Evolutionary conservation across 1,140 invertebrate species (phyloP).

Genomic region (Leptoteleia sp.): DNA sequence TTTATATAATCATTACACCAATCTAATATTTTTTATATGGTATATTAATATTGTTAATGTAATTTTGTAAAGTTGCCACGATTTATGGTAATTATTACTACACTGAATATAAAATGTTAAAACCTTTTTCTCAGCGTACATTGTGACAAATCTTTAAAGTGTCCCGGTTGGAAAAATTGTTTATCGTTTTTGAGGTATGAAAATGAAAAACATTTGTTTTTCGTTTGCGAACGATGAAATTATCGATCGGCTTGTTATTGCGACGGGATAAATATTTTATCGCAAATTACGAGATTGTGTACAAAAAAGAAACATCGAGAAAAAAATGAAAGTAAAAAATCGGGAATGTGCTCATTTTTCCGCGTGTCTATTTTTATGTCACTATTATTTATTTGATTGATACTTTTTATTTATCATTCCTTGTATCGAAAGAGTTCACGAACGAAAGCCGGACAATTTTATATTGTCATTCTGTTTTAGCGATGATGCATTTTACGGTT

Average conservation of each 20-base stretch:
- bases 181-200: not conserved
- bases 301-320: too few relatives aligned
- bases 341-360: constrained; percentile 6
- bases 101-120: too few relatives aligned
- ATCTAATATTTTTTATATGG: too few relatives aligned
- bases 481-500: too few relatives aligned
- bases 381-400: constrained; percentile 1
- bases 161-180: not conserved
- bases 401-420: not conserved
- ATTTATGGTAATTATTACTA: too few relatives aligned
- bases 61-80: too few relatives aligned
- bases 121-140: too few relatives aligned
- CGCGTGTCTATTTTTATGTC: constrained; percentile 11
- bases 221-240: constrained; percentile 22
- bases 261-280: constrained; percentile 27
- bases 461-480: too few relatives aligned
- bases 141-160: constrained; percentile 33
- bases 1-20: too few relatives aligned
- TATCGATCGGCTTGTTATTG: constrained; percentile 24
- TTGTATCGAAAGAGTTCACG: not conserved
- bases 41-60: too few relatives aligned
- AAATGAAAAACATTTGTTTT: constrained; percentile 16
- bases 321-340: too few relatives aligned
- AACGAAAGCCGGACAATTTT: not conserved
- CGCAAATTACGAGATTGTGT: constrained; percentile 10